phyloP scores from a whole-genome alignment of 2,113 vertebrate species.

The Caranx melampygus region DNA sequence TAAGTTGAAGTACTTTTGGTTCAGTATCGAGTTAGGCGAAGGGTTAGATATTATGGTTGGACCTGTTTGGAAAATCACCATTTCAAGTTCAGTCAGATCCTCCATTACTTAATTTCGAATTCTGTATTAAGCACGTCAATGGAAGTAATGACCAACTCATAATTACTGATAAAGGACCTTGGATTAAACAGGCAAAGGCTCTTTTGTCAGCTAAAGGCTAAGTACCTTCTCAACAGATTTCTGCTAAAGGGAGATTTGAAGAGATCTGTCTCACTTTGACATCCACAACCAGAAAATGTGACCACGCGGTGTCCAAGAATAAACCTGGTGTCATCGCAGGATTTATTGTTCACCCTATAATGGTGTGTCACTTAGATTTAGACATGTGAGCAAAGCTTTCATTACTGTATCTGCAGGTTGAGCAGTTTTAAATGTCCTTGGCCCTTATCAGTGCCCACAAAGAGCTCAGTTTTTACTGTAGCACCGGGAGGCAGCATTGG shows the following conservation, averaged over 20 bases:
- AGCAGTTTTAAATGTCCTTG: slow-evolving; percentile 83
- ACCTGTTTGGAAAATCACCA: too few relatives aligned
- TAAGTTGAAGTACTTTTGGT: too few relatives aligned
- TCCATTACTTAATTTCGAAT: too few relatives aligned
- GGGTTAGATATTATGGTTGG: too few relatives aligned
- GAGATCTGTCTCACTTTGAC: background rate
- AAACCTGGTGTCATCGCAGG: slow-evolving; percentile 16
- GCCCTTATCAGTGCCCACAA: slow-evolving; percentile 77
- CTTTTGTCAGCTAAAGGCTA: background rate
- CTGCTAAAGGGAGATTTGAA: background rate
- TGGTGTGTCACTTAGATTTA: slow-evolving; percentile 73
- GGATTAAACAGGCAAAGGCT: background rate
- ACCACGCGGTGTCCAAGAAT: background rate
- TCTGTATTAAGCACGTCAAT: too few relatives aligned
- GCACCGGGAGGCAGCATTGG: slow-evolving; percentile 46
- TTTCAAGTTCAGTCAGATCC: too few relatives aligned
- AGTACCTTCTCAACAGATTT: background rate
- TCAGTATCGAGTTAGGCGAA: too few relatives aligned
- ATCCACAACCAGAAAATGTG: background rate
- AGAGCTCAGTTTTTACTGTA: slow-evolving; percentile 71
- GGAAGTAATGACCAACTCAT: background rate
- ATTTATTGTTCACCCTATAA: slow-evolving; percentile 54
- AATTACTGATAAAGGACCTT: background rate
- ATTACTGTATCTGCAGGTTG: slow-evolving; percentile 79
- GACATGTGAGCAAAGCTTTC: slow-evolving; percentile 61